Base-by-base conservation (phyloP, 1,140 invertebrate genomes). In the Neoseiulus cucumeris region DNA sequence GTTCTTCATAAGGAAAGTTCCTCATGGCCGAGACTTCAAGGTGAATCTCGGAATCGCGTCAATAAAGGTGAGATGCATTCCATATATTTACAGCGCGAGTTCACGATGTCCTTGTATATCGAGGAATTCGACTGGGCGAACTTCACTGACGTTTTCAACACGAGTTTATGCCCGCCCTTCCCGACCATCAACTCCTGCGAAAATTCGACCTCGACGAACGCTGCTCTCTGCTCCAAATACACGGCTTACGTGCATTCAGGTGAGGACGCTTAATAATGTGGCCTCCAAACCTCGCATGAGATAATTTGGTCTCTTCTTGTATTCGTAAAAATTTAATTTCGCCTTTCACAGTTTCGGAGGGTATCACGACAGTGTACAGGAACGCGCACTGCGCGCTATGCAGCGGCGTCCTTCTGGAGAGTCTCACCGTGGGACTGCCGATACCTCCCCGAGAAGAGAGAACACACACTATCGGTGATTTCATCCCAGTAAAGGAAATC, bases 311-410 rank as follows among this genome's bases (percentile, higher is more conserved):
- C n/a, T n/a, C n/a, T n/a, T n/a, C n/a, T n/a, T n/a, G n/a, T n/a
- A n/a, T n/a, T n/a, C n/a, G n/a, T n/a, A n/a, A n/a, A n/a, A n/a
- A n/a, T n/a, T n/a, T n/a, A n/a, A n/a, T n/a, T 25, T 59, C 14
- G 5, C 22, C 17, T 59, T 59, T 9, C 51, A 25, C 25, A 33
- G 12, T 59, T 20, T 59, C 14, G 4, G 22, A 59, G 4, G 17
- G 51, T 39, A 39, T 18, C 22, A 59, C 22, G 1, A 25, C 22
- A 12, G 51, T 59, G 1, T 68, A 69, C 64, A 51, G 45, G 22
- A 68, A 68, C 22, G 64, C 64, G 1, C 68, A 68, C 39, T 68
- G 68, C 18, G 68, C 68, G 7, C 7, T 65, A 1, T 68, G 68
- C 64, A 68, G 51, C 33, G 51, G 51, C 25, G 33, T 59, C 9